phyloP scores from a whole-genome alignment of 53 echinoderm and acorn worm genomes.

The Echinometra lucunter region DNA sequence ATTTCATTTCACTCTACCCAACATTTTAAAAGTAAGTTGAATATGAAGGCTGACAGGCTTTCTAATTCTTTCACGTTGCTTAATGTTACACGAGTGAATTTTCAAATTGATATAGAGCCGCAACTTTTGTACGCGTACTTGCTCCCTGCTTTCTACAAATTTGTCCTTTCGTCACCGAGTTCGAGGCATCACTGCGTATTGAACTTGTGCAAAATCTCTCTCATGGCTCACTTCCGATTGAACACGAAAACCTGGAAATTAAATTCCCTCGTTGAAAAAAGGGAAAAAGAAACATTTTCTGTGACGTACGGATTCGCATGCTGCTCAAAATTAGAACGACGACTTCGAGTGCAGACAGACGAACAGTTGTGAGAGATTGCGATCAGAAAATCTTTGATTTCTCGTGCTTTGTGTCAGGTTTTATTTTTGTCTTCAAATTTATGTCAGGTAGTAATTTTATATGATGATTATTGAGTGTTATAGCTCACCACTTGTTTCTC shows the following conservation, averaged over 20 bases:
- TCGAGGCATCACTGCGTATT: not conserved
- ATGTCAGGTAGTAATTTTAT: not conserved
- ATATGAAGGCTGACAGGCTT: no score
- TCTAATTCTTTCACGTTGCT: no score
- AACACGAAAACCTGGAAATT: conserved; percentile 3
- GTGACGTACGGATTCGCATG: not conserved
- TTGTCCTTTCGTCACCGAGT: not conserved
- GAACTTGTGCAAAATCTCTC: conserved; percentile 6
- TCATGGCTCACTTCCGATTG: conserved; percentile 35
- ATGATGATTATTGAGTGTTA: not conserved
- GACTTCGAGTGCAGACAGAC: not conserved
- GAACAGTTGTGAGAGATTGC: not conserved
- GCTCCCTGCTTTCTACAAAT: not conserved
- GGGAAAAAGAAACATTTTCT: not conserved
- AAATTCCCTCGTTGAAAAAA: conserved; percentile 22
- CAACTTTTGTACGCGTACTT: not conserved
- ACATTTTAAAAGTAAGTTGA: no score
- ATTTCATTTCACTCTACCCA: no score
- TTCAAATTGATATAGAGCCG: not conserved
- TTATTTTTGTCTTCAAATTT: not conserved
- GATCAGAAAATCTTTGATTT: not conserved
- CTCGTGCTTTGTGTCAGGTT: not conserved
- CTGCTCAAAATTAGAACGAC: not conserved
- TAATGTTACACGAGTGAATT: not conserved
- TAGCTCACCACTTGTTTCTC: not conserved